Conservation (phyloP, 2,113 vertebrate species). For the Cariama cristata region DNA sequence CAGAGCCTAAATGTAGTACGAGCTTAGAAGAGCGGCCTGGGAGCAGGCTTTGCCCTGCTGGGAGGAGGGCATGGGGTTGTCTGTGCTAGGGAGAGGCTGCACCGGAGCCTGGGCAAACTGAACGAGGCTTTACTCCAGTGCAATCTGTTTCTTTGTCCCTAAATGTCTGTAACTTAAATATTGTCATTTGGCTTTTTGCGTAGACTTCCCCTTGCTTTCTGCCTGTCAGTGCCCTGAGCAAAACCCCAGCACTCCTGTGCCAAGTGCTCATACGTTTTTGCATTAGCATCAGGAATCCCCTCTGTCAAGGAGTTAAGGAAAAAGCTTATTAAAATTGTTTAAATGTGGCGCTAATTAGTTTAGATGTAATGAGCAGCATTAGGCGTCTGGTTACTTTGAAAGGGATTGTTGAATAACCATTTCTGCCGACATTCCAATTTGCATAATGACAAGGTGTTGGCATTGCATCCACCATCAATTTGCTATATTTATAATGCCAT, state of each 20-base stretch:
- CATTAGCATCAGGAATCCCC: background rate
- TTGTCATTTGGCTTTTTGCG: background rate
- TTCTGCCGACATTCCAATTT: conserved; percentile 59
- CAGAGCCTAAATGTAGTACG: background rate
- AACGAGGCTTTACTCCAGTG: background rate
- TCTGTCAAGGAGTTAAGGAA: conserved; percentile 20
- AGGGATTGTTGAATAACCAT: conserved; percentile 37
- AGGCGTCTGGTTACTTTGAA: conserved; percentile 19
- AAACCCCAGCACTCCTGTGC: background rate
- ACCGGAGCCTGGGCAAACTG: background rate
- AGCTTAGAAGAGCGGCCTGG: fast-evolving
- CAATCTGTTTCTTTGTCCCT: background rate
- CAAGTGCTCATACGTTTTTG: fast-evolving
- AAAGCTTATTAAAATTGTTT: conserved; percentile 52
- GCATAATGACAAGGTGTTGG: conserved; percentile 71
- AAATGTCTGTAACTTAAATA: background rate
- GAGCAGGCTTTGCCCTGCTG: fast-evolving
- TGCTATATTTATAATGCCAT: conserved; percentile 65
- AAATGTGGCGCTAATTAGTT: conserved; percentile 61
- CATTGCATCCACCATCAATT: conserved; percentile 69
- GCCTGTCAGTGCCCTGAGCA: background rate
- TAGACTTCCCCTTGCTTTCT: background rate
- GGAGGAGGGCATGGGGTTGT: fast-evolving
- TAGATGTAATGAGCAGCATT: conserved; percentile 52
- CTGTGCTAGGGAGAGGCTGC: background rate